Evolutionary conservation across 2,113 vertebrate genomes (phyloP), one percentile per base, ranked within the genome.

Genomic region (Pedetes capensis): DNA sequence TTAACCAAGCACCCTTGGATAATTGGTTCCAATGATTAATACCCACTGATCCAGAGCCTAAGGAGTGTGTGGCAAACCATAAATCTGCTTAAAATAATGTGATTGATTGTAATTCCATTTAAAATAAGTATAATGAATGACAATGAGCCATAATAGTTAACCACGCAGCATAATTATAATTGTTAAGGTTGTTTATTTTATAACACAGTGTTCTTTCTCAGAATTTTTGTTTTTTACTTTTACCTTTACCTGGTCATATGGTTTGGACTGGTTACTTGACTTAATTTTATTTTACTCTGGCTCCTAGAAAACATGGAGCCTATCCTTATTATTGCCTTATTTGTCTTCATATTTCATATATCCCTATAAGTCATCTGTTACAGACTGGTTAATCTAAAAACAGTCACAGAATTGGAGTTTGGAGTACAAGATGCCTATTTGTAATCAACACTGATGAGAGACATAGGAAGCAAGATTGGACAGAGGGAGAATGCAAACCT

Each of bases 71-170:
- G 34, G 95, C n/a, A 87, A 91, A 57, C 16, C 83, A 64, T 64
- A 93, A 86, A 68, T 83, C 79, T 89, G 29, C 64, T 93, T 75
- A 75, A 72, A 61, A 75, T 80, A 80, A 92, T 71, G 64, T 86
- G 72, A 91, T 44, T 92, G 75, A 72, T 5, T 47, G 9, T 42
- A 96, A 96, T 78, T 92, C 57, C 37, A 57, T 39, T 89, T 83
- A 66, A 92, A 87, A 76, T 81, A 94, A 96, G 81, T 57, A 49
- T 78, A 94, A 55, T 53, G 84, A 92, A 83, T 25, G 49, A 23
- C n/a, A 53, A n/a, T 76, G 55, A 9, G 20, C 72, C 55, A 89
- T 39, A n/a, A 88, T 59, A 75, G 32, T 87, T 90, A 95, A 85
- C 66, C 85, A 88, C 25, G 75, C 6, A 22, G 86, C 71, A 49